These are phyloP conservation scores for Taurulus bubalis DNA, from an alignment of 2,113 vertebrate species.

Conservation along the genomic window DNA sequence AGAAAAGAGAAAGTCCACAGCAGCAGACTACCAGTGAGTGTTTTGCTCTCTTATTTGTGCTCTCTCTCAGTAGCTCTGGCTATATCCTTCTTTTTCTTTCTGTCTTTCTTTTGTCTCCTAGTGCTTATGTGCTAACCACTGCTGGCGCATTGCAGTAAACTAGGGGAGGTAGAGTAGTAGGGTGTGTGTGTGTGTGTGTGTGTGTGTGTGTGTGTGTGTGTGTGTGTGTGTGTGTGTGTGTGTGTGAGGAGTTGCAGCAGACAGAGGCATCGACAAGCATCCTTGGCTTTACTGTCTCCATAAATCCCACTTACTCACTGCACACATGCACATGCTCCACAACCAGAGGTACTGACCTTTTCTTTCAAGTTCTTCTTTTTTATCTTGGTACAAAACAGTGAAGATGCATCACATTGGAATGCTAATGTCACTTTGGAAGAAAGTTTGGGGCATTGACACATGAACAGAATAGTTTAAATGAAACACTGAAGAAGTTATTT, in stretches of 20 bases:
- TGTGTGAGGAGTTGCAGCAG: conserved; percentile 57
- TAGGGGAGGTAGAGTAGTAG: conserved; percentile 66
- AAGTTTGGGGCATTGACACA: conserved; percentile 31
- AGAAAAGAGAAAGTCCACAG: conserved; percentile 66
- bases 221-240: conserved; percentile 21
- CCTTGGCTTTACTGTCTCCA: conserved; percentile 73
- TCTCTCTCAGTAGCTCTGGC: conserved; percentile 28
- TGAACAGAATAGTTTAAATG: conserved; percentile 1
- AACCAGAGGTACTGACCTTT: conserved; percentile 70
- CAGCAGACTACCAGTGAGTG: conserved; percentile 42
- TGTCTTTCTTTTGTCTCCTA: conserved; percentile 65
- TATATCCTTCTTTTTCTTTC: conserved; percentile 39
- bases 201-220: conserved; percentile 32
- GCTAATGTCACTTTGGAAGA: conserved; percentile 66
- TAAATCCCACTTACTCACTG: conserved; percentile 72
- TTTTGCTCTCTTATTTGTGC: conserved; percentile 39
- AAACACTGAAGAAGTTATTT: conserved; percentile 10
- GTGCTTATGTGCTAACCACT: conserved; percentile 73
- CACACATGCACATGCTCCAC: conserved; percentile 34
- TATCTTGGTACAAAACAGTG: conserved; percentile 29
- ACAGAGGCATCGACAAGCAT: conserved; percentile 73
- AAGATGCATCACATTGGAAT: conserved; percentile 58
- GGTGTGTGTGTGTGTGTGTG: conserved; percentile 47
- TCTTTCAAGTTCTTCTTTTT: conserved; percentile 44
- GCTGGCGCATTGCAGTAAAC: conserved; percentile 84